Evolutionary conservation across 2,888 invertebrate genomes (phyloP), one percentile per base, ranked within the genome.

Genomic region (Hirtodrosophila trivittata): DNA sequence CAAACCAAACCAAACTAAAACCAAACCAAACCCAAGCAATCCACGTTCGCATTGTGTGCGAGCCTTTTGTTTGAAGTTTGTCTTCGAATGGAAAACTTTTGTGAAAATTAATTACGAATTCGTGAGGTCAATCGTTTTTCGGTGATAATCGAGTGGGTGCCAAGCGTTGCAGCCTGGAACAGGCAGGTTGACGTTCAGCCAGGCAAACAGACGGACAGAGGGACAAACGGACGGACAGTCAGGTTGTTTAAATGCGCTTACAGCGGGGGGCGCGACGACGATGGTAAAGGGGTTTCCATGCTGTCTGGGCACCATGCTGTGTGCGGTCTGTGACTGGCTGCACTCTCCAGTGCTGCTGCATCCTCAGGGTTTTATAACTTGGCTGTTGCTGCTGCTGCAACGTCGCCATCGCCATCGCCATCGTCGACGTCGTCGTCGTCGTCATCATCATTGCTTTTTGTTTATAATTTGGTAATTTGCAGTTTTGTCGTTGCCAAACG

Each of bases 51-150:
- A 66, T 51, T 68, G 59, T 67, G 50, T 66, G 55, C 64, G 47
- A 62, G 64, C 64, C 82, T 76, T 76, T 77, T 85, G 77, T 76
- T 86, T 84, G 69, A 83, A 83, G 83, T 86, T 80, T 80, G 80
- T 80, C 80, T 80, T 80, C 80, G 80, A 83, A 80, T 80, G 83
- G 80, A 80, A 80, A 80, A 80, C 82, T 75, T 86, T 84, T 86
- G 85, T 82, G 85, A 85, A 86, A 87, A 87, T 86, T 87, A 86
- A 87, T 87, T 86, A 87, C 86, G 86, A 86, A 86, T 85, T 87
- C 86, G 86, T 86, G 86, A 86, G 86, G 86, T 86, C 86, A 86
- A 87, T 86, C 85, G 87, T 85, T 81, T 82, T 86, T 85, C 78
- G 76, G 84, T 84, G 84, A 84, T 81, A 84, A 84, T 81, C 84